Evolutionary conservation across 2,113 vertebrate species (phyloP), one percentile per base, ranked within the genome.

Genomic region (Vulpes vulpes): DNA sequence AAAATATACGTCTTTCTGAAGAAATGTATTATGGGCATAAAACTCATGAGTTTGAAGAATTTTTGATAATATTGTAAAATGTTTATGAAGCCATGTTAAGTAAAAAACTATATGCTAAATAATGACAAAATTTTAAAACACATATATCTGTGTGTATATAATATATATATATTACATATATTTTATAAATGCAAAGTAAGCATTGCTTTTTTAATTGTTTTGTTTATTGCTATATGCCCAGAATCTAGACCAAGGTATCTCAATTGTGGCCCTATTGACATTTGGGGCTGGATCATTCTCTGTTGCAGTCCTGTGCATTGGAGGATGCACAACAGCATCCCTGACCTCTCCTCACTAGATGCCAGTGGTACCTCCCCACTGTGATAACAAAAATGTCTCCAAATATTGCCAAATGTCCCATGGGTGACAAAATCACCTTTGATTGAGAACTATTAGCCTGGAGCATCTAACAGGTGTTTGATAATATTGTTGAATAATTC

Each of bases 241-340:
- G 86, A 60, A 32, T 14, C 57, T 32, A 6, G 5, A 4, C 25
- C 5, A 17, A 25, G 27, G 1, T 22, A 57, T 71, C 90, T 69
- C 17, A 11, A 11, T 17, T 20, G 0, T 5, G 1, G 57, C 8
- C 1, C 16, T 60, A 0, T 3, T 10, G 38, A 17, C 20, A 15
- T 43, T n/a, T 32, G 27, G 11, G 49, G 27, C 8, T 2, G 17
- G 38, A 11, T 4, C 4, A 5, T 55, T 64, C 25, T 23, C 19
- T 51, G 22, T 15, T 3, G 1, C 0, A 0, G 11, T 5, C 25
- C 22, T 65, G 23, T 51, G 59, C 16, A 0, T 5, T n/a, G 8
- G 0, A 22, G 22, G 59, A 30, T 8, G 22, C 12, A 11, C 5
- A 49, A 4, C 4, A 49, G 20, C 27, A 10, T 14, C 9, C 57